Base-by-base conservation (phyloP, 1,140 invertebrate genomes). In the Apolygus lucorum region DNA sequence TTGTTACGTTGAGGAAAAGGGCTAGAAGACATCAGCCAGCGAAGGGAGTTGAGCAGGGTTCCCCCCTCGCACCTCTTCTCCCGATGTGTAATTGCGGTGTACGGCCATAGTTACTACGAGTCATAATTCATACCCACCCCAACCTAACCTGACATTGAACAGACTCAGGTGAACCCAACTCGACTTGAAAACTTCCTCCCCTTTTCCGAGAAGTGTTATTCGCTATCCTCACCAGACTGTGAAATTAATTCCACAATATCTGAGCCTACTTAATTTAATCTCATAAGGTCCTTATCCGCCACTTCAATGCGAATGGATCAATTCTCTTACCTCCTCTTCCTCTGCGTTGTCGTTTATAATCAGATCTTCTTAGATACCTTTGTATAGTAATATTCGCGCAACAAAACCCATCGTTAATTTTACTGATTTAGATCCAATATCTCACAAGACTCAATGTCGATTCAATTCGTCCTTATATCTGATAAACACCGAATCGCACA, bases 221-320 rank as follows among this genome's bases (percentile, higher is more conserved):
- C 62, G 27, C 34, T 28, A 17, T 29, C 64, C 34, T 66, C 64
- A 66, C 28, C 28, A 66, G 64, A 66, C 64, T 66, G 64, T 66
- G 64, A 66, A 66, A 66, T 66, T 66, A 66, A 66, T 66, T 29
- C 29, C 29, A 34, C 64, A 34, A 34, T 34, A 29, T 66, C 64
- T 66, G 64, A 66, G 64, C 64, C 22, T 66, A 66, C 64, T 66
- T 66, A 66, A 66, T 66, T 66, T 66, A 34, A 66, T 66, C 64
- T 27, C 28, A 26, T 66, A 66, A 66, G n/a, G 13, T 28, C 64
- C 64, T 34, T 66, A 13, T 22, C 54, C 22, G 17, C 34, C n/a
- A n/a, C n/a, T n/a, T n/a, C n/a, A n/a, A n/a, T n/a, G n/a, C n/a
- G n/a, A n/a, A n/a, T n/a, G n/a, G n/a, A n/a, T n/a, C n/a, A n/a